Evolutionary conservation across 2,888 invertebrate species (phyloP).

Genomic region (Clistopyga incitator): DNA sequence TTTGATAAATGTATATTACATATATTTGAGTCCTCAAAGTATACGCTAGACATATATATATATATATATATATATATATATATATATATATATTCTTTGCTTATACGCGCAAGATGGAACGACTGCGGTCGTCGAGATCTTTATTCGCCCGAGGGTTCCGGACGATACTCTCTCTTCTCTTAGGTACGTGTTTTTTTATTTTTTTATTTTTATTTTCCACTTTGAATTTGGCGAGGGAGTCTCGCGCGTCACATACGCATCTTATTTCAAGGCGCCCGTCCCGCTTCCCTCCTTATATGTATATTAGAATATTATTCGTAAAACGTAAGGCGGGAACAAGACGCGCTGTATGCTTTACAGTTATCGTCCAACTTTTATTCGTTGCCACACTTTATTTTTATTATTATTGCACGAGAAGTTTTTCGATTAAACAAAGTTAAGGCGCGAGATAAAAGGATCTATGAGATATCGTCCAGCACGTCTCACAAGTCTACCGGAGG

Average conservation of each 20-base stretch:
- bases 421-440: slow-evolving; percentile 31
- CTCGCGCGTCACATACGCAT: slow-evolving; percentile 18
- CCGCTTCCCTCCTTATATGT: slow-evolving; percentile 26
- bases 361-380: slow-evolving; percentile 41
- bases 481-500: not conserved
- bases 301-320: slow-evolving; percentile 40
- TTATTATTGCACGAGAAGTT: slow-evolving; percentile 31
- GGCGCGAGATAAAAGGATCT: not conserved
- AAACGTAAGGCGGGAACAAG: not conserved
- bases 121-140: slow-evolving; percentile 36
- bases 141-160: slow-evolving; percentile 38
- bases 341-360: slow-evolving; percentile 11
- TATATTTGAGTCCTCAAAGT: no score
- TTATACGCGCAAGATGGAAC: slow-evolving; percentile 7
- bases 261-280: slow-evolving; percentile 30
- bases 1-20: no score
- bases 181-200: slow-evolving; percentile 1
- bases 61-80: slow-evolving; percentile 12
- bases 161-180: slow-evolving; percentile 20
- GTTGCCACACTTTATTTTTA: not conserved
- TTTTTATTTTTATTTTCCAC: slow-evolving; percentile 19
- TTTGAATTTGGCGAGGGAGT: slow-evolving; percentile 38
- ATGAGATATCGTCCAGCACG: slow-evolving; percentile 6
- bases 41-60: no score
- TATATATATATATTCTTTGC: not conserved